phyloP scores from a whole-genome alignment of 2,113 vertebrate species.

The Baryphthengus martii region DNA sequence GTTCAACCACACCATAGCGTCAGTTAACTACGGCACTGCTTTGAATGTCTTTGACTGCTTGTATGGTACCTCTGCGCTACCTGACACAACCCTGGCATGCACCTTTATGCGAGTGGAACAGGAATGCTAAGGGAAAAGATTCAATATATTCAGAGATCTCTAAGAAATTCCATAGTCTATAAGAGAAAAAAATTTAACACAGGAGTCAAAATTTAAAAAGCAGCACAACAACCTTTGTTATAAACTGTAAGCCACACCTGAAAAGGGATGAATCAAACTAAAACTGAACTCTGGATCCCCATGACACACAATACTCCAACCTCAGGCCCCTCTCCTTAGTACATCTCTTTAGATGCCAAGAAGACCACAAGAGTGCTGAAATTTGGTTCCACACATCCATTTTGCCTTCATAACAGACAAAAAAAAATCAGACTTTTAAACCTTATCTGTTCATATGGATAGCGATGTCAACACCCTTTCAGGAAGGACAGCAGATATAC shows the following conservation, averaged over 20 bases:
- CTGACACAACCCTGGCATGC: background rate
- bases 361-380: background rate
- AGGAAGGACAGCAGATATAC: background rate
- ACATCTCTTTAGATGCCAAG: background rate
- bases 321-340: background rate
- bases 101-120: background rate
- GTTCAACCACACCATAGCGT: background rate
- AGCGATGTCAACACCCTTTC: background rate
- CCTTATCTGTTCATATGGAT: background rate
- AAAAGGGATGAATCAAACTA: background rate
- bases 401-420: background rate
- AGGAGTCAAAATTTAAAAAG: background rate
- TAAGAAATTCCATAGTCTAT: background rate
- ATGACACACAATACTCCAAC: background rate
- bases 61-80: background rate
- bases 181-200: background rate
- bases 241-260: background rate
- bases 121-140: background rate
- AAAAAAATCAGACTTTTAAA: background rate
- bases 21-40: background rate
- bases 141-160: background rate
- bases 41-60: background rate
- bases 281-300: background rate
- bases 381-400: background rate
- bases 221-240: background rate